Percentiles rank a stretch among this genome's conserved stretches.
Evolutionary conservation across 2,888 invertebrate species (phyloP).

Genomic region (Drosophila leonis): DNA sequence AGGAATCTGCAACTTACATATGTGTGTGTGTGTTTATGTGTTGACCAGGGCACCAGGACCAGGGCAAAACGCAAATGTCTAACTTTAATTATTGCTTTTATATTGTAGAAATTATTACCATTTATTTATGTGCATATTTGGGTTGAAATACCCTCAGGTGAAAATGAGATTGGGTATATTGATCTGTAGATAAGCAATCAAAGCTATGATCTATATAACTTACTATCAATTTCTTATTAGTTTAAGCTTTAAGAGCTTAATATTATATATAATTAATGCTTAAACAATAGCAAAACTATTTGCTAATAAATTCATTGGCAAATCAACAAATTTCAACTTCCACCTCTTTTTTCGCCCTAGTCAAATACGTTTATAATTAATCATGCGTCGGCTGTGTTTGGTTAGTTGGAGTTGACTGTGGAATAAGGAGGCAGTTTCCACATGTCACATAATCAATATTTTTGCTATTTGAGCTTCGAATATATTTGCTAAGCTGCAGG

Average conservation of each 20-base stretch:
- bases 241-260: not conserved
- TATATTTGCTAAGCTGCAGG: constrained; percentile 1
- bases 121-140: constrained; percentile 4
- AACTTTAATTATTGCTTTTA: constrained; percentile 35
- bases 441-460: constrained; percentile 35
- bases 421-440: not conserved
- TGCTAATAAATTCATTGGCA: constrained; percentile 3
- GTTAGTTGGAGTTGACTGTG: not conserved
- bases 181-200: not conserved
- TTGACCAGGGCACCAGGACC: constrained; percentile 5
- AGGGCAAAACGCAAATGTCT: constrained; percentile 20
- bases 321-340: constrained; percentile 21
- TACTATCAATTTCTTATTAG: too few species aligned
- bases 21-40: not conserved
- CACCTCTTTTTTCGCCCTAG: too few species aligned
- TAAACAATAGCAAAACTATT: constrained; percentile 13
- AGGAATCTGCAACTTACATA: not conserved
- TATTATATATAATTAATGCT: constrained; percentile 25
- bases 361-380: constrained; percentile 19
- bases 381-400: too few species aligned
- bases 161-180: not conserved
- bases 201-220: not conserved
- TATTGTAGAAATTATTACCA: constrained; percentile 8
- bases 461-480: not conserved
- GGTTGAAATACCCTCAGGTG: not conserved